Evolutionary conservation across 2,888 invertebrate species (phyloP).

Genomic region (Chalcis sispes): DNA sequence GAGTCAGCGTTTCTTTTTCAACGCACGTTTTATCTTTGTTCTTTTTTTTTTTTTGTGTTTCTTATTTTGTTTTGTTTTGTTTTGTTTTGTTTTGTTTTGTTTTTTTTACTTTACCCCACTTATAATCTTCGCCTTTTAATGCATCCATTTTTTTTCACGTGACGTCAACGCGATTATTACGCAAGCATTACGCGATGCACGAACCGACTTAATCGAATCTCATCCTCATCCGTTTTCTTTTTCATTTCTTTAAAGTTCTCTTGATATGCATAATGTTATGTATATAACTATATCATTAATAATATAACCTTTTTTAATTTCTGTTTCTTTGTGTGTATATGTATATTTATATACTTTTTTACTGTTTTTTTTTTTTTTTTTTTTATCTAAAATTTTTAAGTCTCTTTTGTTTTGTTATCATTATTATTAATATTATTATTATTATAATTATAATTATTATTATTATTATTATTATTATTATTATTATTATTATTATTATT

Average conservation of each 20-base stretch:
- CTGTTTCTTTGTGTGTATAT: slow-evolving; percentile 30
- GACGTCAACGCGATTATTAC: slow-evolving; percentile 24
- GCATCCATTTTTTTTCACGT: background rate
- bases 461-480: background rate
- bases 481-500: slow-evolving; percentile 33
- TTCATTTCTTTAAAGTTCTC: slow-evolving; percentile 13
- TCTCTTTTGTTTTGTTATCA: no score
- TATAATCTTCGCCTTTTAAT: no score
- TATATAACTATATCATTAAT: slow-evolving; percentile 30
- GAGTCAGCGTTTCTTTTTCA: background rate
- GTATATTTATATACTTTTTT: slow-evolving; percentile 32
- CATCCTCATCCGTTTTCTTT: slow-evolving; percentile 12
- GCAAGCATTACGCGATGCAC: slow-evolving; percentile 19
- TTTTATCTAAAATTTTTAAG: slow-evolving; percentile 39
- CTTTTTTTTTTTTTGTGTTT: background rate
- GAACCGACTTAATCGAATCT: slow-evolving; percentile 37
- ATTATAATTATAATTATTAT: slow-evolving; percentile 35
- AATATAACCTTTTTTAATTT: slow-evolving; percentile 9
- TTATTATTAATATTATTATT: no score
- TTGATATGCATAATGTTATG: slow-evolving; percentile 38
- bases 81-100: background rate
- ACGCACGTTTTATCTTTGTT: background rate
- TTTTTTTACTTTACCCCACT: background rate
- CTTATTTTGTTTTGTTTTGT: background rate
- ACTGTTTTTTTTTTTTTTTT: slow-evolving; percentile 1